Conservation (phyloP, 2,888 invertebrate species). For the Xanthia togata region DNA sequence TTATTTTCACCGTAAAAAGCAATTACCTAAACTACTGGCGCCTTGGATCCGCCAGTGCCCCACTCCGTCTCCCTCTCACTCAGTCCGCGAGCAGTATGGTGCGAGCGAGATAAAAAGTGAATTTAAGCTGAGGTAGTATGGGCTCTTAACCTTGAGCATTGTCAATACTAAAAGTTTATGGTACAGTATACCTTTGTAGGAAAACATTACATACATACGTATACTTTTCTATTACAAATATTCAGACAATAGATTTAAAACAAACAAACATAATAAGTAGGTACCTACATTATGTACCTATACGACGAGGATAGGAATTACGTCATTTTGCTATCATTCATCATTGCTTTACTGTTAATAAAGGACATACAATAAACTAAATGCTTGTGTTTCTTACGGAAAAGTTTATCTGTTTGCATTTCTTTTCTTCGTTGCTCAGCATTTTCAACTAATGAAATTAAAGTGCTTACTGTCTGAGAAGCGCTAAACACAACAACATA, state of each 20-base stretch:
- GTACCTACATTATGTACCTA: conserved; percentile 11
- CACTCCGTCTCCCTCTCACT: too few relatives aligned
- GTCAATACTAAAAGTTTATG: background rate
- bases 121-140: too few relatives aligned
- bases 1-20: too few relatives aligned
- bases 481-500: background rate
- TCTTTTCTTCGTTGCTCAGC: conserved; percentile 5
- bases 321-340: conserved; percentile 50
- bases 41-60: too few relatives aligned
- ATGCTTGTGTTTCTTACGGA: background rate
- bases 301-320: conserved; percentile 40
- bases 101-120: too few relatives aligned
- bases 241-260: conserved; percentile 52
- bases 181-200: background rate
- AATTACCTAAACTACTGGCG: too few relatives aligned
- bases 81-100: too few relatives aligned
- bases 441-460: background rate
- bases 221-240: conserved; percentile 40
- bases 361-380: background rate
- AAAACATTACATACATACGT: conserved; percentile 32
- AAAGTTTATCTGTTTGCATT: background rate
- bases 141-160: conserved; percentile 12
- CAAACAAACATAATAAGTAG: conserved; percentile 37
- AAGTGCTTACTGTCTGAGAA: background rate
- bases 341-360: conserved; percentile 26